Evolutionary conservation across 2,113 vertebrate species (phyloP), one percentile per base, ranked within the genome.

Genomic region (Pica pica): DNA sequence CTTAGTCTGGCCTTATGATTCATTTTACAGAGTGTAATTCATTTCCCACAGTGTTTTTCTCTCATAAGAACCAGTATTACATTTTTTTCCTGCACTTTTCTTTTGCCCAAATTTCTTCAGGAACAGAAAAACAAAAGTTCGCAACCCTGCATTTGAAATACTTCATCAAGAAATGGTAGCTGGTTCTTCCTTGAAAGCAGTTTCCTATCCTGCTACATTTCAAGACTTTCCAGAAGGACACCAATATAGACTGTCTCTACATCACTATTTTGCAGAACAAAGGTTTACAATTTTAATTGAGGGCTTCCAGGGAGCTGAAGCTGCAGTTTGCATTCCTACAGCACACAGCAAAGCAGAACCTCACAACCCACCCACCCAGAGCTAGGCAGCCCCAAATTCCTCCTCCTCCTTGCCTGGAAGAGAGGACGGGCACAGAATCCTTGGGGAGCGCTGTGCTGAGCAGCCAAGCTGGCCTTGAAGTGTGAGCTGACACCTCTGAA

Each of bases 231-330:
- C 27, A 87, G 28, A 30, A 56, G 24, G 50, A 74, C 13, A 17
- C 8, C 4, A 4, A 2, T 35, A 39, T 0, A n/a, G 42, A 24
- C 26, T 60, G 12, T 49, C 21, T 33, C 23, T 21, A n/a, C 23
- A 37, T 31, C 17, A 28, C 12, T 73, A 1, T 53, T 68, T 35
- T 87, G 23, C 56, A 87, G 64, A 33, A 35, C 27, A 69, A 59
- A 35, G 23, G 19, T n/a, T 30, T 78, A n/a, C 27, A 56, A 10
- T 44, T 63, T 52, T 19, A 76, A 33, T 1, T 30, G 37, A 73
- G 7, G 20, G 12, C n/a, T 69, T 73, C 42, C 39, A 69, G 41
- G 39, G 24, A 70, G 21, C 50, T 53, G 46, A 84, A 87, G 27
- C 21, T 74, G 69, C 35, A 77, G 63, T 39, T 74, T 69, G 39